Percentiles rank a stretch among this genome's conserved stretches.
Evolutionary conservation across 2,797 vertebrate genomes (phyloP).

Genomic region (Chiloscyllium punctatum): DNA sequence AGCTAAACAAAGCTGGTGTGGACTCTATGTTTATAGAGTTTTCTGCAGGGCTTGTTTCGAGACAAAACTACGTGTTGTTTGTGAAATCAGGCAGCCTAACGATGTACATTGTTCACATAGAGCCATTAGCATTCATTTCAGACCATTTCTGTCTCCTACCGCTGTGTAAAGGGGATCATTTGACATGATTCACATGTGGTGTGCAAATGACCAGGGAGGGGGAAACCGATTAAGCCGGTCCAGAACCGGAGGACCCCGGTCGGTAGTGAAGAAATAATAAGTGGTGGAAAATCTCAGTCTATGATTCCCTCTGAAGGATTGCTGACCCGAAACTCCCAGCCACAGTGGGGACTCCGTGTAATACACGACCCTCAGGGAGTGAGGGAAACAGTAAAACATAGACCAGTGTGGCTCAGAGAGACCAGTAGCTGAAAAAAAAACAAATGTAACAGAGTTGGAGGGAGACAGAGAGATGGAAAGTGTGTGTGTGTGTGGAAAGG

Average conservation of each 20-base stretch:
- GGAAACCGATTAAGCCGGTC: constrained; percentile 48
- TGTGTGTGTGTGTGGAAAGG: constrained; percentile 19
- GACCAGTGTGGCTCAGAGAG: constrained; percentile 52
- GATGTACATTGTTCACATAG: neutral
- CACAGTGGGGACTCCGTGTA: constrained; percentile 69
- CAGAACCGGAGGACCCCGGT: neutral
- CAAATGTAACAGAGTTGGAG: neutral
- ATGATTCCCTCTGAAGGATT: constrained; percentile 44
- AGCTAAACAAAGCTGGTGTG: neutral
- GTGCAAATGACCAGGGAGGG: constrained; percentile 49
- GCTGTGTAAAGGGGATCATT: neutral
- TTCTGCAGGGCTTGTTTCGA: neutral
- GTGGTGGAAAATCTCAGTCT: constrained; percentile 49
- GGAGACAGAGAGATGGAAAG: neutral
- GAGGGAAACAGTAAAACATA: constrained; percentile 50
- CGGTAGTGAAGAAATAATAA: constrained; percentile 45
- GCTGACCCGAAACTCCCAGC: constrained; percentile 61
- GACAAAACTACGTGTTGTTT: neutral
- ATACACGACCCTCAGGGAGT: constrained; percentile 52
- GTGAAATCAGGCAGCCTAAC: neutral
- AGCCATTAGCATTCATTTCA: constrained; percentile 6
- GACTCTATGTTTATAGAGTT: neutral
- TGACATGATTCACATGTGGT: neutral
- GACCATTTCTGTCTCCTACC: neutral
- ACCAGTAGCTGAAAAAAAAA: constrained; percentile 47